These are phyloP conservation scores for Dasysyrphus albostriatus DNA, from an alignment of 2,888 invertebrate species.

Conservation along the genomic window DNA sequence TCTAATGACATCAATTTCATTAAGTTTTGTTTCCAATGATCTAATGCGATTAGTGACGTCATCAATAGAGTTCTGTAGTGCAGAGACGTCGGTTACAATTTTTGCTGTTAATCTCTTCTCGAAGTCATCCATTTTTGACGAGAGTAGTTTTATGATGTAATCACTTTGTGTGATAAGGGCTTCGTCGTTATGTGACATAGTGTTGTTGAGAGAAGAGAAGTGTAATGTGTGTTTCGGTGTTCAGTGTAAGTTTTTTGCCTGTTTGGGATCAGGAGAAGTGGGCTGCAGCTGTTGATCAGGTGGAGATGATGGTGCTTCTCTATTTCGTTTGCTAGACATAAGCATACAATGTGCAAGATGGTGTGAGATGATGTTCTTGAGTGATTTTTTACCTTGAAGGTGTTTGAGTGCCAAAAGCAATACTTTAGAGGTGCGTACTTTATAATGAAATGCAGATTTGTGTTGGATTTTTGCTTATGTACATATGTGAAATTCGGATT, in stretches of 20 bases:
- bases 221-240: neutral
- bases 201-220: neutral
- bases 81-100: neutral
- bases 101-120: neutral
- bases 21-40: neutral
- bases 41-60: neutral
- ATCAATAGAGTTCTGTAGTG: neutral
- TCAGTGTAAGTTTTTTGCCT: neutral
- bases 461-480: neutral
- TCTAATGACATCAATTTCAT: neutral
- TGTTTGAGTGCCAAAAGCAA: neutral
- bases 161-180: neutral
- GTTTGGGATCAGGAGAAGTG: conserved; percentile 1
- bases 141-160: neutral
- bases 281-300: neutral
- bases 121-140: neutral
- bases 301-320: neutral
- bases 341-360: no score
- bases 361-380: no score
- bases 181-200: neutral
- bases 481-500: neutral
- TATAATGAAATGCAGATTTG: neutral
- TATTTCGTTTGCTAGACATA: neutral
- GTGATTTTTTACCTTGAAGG: no score
- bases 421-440: neutral